These are phyloP conservation scores for Megaceryle alcyon DNA, from an alignment of 2,797 vertebrate species.

Conservation along the genomic window DNA sequence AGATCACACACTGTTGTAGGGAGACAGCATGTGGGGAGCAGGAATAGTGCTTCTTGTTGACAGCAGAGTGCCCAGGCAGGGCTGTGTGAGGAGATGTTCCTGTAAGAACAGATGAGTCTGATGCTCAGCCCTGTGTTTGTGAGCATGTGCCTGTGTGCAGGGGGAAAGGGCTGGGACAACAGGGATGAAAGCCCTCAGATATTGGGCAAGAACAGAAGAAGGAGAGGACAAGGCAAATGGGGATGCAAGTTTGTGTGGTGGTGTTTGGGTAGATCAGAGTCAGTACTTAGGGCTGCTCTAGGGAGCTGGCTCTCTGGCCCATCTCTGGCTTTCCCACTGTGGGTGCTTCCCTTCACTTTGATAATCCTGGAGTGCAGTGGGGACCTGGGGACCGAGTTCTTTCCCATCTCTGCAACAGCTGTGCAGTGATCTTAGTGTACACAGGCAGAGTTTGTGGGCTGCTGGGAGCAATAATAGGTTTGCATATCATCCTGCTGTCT, in stretches of 20 bases:
- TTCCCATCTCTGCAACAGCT: background rate
- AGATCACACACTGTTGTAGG: fast-evolving
- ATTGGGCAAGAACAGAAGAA: background rate
- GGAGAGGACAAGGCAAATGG: background rate
- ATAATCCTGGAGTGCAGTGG: background rate
- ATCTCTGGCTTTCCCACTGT: background rate
- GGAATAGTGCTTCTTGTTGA: background rate
- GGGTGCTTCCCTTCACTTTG: background rate
- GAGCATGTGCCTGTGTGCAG: background rate
- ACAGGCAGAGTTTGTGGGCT: background rate
- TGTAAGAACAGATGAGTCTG: background rate
- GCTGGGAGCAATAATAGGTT: background rate
- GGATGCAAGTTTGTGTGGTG: background rate
- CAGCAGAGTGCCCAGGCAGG: background rate
- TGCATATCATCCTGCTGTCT: background rate
- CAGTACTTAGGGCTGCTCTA: background rate
- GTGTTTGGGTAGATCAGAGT: background rate
- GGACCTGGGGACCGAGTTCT: background rate
- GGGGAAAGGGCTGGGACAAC: background rate
- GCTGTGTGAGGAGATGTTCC: background rate
- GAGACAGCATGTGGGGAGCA: background rate
- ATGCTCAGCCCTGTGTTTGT: background rate
- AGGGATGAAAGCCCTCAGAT: background rate
- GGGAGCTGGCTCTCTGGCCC: background rate
- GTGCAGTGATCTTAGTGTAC: fast-evolving